Base-by-base conservation (phyloP, 2,797 vertebrate genomes). In the Sebastes vulpes region DNA sequence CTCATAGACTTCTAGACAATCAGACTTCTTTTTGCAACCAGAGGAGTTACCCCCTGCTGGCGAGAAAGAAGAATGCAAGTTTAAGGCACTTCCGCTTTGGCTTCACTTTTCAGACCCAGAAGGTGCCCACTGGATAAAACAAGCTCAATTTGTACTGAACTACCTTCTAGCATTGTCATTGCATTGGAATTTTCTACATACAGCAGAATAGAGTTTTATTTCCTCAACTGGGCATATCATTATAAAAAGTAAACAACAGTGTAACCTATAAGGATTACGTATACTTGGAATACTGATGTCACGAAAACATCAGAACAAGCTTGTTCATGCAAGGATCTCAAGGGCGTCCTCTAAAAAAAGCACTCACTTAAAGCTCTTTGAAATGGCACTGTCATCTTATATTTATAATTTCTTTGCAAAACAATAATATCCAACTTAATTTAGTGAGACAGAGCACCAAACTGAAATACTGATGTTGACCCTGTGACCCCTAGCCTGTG, bases 401-500 rank as follows among this genome's bases (percentile, higher is more conserved):
- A 50, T 32, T 57, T 9, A 52, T 28, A 12, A 38, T 59, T 21
- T 71, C 16, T 42, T 53, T 32, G 6, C 14, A 69, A 64, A 72
- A 42, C 7, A 53, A 29, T n/a, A 50, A 50, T 48, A 53, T 48
- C n/a, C 8, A n/a, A 50, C 46, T 50, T 50, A n/a, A n/a, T 50
- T 25, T 50, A 16, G 9, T n/a, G 65, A 32, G 29, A 23, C 28
- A 25, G 16, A 58, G 42, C 29, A 38, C 9, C 16, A 35, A 58
- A 25, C 25, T 76, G 11, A 63, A 64, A 56, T 56, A 1, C 73
- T 54, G 50, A 60, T 3, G 3, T 16, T 85, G 75, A 85, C 70
- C 66, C 48, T 16, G 5, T 80, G 72, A 88, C 76, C 76, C n/a
- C 35, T 26, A 46, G 64, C 50, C 63, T 35, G 35, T 77, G 79